phyloP scores from a whole-genome alignment of 2,888 invertebrate species.

The Sylvicola fuscatus region DNA sequence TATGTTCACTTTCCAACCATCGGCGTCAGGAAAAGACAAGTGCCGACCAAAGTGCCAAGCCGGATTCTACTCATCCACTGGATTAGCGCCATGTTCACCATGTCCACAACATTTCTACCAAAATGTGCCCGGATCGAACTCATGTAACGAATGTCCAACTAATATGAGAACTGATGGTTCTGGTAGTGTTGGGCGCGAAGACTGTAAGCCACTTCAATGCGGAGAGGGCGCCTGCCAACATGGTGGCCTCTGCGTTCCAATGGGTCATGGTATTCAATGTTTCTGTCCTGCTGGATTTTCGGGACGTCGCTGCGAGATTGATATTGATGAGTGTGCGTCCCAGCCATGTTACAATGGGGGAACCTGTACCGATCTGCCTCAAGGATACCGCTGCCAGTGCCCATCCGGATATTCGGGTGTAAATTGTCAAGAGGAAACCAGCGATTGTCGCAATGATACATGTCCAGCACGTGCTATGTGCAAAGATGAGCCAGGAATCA shows the following conservation, averaged over 20 bases:
- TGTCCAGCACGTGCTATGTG: conserved; percentile 95
- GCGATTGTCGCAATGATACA: conserved; percentile 72
- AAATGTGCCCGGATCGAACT: conserved; percentile 59
- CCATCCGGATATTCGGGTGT: conserved; percentile 67
- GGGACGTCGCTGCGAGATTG: conserved; percentile 80
- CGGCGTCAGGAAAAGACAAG: conserved; percentile 61
- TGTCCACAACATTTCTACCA: conserved; percentile 90
- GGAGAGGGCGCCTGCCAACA: conserved; percentile 76
- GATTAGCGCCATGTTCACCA: conserved; percentile 79
- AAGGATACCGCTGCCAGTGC: conserved; percentile 82
- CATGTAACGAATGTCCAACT: conserved; percentile 77
- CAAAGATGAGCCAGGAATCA: conserved; percentile 78
- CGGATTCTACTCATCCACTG: conserved; percentile 83
- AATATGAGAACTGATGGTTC: conserved; percentile 68
- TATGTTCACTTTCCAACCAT: conserved; percentile 77
- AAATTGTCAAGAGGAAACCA: conserved; percentile 84
- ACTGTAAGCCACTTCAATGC: conserved; percentile 74
- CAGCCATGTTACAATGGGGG: conserved; percentile 89
- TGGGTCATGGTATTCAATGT: conserved; percentile 76
- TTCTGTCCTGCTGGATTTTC: conserved; percentile 91
- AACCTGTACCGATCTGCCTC: conserved; percentile 76
- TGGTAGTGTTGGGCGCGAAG: conserved; percentile 63
- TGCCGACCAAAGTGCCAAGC: conserved; percentile 72
- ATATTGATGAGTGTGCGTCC: conserved; percentile 87
- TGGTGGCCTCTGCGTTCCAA: conserved; percentile 74